Conservation (phyloP, 2,888 invertebrate genomes). For the Conops quadrifasciatus region DNA sequence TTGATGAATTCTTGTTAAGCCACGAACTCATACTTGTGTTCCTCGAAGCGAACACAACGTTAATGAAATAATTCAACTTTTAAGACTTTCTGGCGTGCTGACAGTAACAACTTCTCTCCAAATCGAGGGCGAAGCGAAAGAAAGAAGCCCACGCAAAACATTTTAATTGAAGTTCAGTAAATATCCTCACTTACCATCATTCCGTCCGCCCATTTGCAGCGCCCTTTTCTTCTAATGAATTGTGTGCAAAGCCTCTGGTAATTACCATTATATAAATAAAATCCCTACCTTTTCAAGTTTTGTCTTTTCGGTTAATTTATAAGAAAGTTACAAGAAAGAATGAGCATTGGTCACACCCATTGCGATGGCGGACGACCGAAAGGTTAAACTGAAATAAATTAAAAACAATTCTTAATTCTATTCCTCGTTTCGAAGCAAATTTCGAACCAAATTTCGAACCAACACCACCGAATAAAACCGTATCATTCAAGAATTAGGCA, state of each 20-base stretch:
- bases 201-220: neutral
- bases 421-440: slow-evolving; percentile 13
- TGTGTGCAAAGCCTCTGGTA: slow-evolving; percentile 40
- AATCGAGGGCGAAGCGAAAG: neutral
- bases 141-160: slow-evolving; percentile 1
- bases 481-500: slow-evolving; percentile 40
- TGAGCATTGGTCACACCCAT: neutral
- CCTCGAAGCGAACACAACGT: neutral
- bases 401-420: slow-evolving; percentile 33
- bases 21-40: neutral
- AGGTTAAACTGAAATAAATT: slow-evolving; percentile 38
- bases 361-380: neutral
- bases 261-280: too few species aligned
- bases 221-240: slow-evolving; percentile 13
- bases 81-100: slow-evolving; percentile 23
- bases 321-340: too few species aligned
- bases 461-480: slow-evolving; percentile 57
- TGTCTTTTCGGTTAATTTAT: too few species aligned
- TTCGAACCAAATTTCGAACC: too few species aligned
- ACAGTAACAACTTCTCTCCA: neutral
- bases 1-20: neutral
- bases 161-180: slow-evolving; percentile 31
- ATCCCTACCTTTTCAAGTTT: too few species aligned
- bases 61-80: slow-evolving; percentile 17
- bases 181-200: slow-evolving; percentile 4